A percentile compares a stretch with the other conserved stretches of the same genome.
Evolutionary conservation across 2,113 vertebrate genomes (phyloP).

Genomic region (Zosterops borbonicus): DNA sequence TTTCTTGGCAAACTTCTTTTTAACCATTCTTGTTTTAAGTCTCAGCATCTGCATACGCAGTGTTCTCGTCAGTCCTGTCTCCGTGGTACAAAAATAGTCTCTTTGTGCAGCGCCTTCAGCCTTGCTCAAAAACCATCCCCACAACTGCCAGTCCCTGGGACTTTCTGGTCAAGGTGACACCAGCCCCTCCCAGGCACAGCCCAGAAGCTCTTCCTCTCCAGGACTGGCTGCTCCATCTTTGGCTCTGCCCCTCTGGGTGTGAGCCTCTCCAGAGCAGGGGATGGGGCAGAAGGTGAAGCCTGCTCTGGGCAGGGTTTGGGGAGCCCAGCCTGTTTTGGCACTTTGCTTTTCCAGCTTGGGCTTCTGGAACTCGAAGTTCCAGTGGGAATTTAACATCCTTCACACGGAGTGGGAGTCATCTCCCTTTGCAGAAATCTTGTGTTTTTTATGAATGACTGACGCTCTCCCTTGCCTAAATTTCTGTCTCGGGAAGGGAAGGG

Average conservation of each 20-base stretch:
- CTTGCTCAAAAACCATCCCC: not conserved
- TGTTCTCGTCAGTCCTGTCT: conserved; percentile 32
- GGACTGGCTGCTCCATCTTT: not conserved
- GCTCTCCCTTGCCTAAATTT: not conserved
- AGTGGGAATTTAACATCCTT: not conserved
- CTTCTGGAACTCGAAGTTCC: not conserved
- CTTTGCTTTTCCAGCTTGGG: not conserved
- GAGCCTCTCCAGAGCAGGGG: not conserved
- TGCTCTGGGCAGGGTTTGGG: rapidly evolving
- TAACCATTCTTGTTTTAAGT: conserved; percentile 9
- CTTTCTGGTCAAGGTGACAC: not conserved
- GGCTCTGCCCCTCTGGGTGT: not conserved
- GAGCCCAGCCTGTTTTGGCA: not conserved
- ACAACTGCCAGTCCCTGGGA: not conserved
- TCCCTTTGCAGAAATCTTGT: not conserved
- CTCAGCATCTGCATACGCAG: conserved; percentile 21
- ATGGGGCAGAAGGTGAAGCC: not conserved
- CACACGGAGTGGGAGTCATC: not conserved
- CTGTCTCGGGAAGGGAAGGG: not conserved
- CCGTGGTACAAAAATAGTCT: conserved; percentile 33
- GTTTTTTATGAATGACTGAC: conserved; percentile 47
- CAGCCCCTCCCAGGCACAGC: not conserved
- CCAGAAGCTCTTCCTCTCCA: not conserved
- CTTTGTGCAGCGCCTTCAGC: not conserved
- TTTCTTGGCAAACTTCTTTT: conserved; percentile 45